phyloP scores from a whole-genome alignment of 2,113 vertebrate species.

The Psettodes erumei region DNA sequence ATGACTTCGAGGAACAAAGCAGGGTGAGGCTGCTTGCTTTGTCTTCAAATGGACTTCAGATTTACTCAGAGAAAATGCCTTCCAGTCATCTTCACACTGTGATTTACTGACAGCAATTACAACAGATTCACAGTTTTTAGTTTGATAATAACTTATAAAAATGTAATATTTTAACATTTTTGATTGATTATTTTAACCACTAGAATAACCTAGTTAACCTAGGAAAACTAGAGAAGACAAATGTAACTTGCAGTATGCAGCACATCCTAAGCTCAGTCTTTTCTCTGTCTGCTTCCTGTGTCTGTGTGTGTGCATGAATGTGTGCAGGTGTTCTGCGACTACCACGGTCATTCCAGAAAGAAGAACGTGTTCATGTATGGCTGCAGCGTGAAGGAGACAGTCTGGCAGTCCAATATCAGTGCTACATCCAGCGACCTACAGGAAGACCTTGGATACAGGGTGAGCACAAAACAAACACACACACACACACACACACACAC shows the following conservation, averaged over 20 bases:
- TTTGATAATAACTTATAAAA: neutral
- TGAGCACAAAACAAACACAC: constrained; percentile 62
- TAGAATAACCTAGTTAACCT: neutral
- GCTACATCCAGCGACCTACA: constrained; percentile 88
- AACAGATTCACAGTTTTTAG: neutral
- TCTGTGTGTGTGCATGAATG: neutral
- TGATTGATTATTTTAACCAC: neutral
- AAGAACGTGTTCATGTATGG: constrained; percentile 99
- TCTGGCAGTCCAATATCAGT: constrained; percentile 90
- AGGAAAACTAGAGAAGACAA: neutral
- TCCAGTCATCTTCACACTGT: neutral
- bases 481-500: neutral
- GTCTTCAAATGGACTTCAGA: constrained; percentile 9
- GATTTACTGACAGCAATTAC: constrained; percentile 6
- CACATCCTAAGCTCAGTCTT: neutral
- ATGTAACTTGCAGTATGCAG: neutral
- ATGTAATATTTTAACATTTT: neutral
- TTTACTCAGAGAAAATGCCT: neutral
- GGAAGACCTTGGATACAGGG: constrained; percentile 93
- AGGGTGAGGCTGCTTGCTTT: constrained; percentile 6
- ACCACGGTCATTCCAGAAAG: constrained; percentile 98
- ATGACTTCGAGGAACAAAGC: constrained; percentile 6
- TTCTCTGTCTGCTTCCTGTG: constrained; percentile 7
- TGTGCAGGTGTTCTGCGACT: constrained; percentile 88
- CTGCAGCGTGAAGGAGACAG: constrained; percentile 96